Evolutionary conservation across 1,140 invertebrate genomes (phyloP), one percentile per base, ranked within the genome.

Genomic region (Trichogramma pretiosum): DNA sequence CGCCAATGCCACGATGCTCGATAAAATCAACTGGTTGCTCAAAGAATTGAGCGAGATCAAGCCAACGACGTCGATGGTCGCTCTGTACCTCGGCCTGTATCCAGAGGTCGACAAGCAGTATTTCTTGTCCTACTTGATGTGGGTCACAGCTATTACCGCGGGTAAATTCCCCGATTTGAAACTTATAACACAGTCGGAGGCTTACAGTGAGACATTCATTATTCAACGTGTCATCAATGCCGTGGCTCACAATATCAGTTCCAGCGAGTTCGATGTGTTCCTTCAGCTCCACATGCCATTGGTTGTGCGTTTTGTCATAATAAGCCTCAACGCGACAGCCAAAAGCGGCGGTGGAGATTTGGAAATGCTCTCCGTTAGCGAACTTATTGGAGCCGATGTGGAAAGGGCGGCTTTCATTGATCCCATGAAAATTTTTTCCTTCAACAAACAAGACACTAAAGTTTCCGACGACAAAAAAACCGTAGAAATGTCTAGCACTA

Each of bases 1-100:
- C 9, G 53, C 48, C 3, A 56, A 58, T 18, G 32, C 50, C 5
- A 35, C 35, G 21, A 13, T 58, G 8, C 9, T 26, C 1, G 35
- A 57, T 19, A 56, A 55, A 45, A 36, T 68, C 5, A 34, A 58
- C 7, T 68, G 67, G 67, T 60, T 67, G 10, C 43, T 68, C 11
- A 53, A 53, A 19, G 66, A 70, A 41, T 37, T 70, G 9, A 50
- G 53, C 16, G 48, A 61, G 43, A 47, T 64, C 2, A 34, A 35
- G 11, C 57, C 61, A 24, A 53, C 61, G 16, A 21, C 46, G 8
- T 46, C 41, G 16, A 50, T 60, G 23, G 49, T 56, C 1, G 44
- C 38, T 13, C 54, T 57, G 14, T 51, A 45, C 9, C 9, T 54
- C 39, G 46, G 45, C 21, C 51, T 50, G 1, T 58, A 55, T 16